These are phyloP conservation scores for Balaenoptera acutorostrata DNA, from an alignment of 2,113 vertebrate species.

Conservation along the genomic window DNA sequence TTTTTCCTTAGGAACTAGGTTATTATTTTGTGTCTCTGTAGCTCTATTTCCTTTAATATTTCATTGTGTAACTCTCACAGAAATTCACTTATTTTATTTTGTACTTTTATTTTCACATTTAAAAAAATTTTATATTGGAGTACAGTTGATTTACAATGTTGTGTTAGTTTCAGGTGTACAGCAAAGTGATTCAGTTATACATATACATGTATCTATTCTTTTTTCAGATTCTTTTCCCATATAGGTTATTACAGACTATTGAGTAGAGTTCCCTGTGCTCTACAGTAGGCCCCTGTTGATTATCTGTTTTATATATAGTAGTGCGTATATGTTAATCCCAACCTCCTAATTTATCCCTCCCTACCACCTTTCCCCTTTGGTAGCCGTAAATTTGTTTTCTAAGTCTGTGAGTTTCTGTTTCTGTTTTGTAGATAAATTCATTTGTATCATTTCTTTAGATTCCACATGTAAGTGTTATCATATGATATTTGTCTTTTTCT, in stretches of 20 bases:
- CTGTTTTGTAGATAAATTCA: neutral
- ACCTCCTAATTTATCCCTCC: neutral
- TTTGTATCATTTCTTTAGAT: neutral
- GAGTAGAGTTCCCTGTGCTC: neutral
- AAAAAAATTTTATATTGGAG: neutral
- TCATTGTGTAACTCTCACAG: neutral
- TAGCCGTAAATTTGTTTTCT: neutral
- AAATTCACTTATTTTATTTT: neutral
- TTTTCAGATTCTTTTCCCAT: neutral
- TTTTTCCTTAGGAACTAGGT: neutral
- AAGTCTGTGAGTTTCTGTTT: neutral
- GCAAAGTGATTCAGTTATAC: neutral
- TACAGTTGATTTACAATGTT: neutral
- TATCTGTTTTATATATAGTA: neutral
- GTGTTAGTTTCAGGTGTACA: neutral
- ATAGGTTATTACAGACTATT: neutral
- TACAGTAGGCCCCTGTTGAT: neutral
- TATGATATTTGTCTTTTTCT: neutral
- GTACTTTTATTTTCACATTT: neutral
- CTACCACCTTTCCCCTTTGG: neutral
- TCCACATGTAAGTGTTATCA: neutral
- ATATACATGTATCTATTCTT: no score
- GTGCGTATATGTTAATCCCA: neutral
- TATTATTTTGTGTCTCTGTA: neutral
- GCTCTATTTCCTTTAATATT: neutral